A percentile compares a stretch with the other conserved stretches of the same genome.
phyloP scores from a whole-genome alignment of 2,888 invertebrate genomes.

The Eristalinus sepulchralis region DNA sequence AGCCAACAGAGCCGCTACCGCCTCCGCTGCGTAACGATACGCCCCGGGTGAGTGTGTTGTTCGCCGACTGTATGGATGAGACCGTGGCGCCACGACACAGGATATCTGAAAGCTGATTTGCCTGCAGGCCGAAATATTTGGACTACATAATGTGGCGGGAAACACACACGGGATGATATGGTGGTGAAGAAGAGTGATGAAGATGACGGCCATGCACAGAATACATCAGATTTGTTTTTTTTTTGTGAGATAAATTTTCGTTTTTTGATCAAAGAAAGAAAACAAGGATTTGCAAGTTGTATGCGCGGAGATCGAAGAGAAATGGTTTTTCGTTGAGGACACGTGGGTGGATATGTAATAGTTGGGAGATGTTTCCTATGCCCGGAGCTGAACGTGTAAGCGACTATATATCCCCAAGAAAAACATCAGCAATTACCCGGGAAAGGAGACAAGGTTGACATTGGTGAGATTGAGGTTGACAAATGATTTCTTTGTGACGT shows the following conservation, averaged over 20 bases:
- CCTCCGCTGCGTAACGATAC: conserved; percentile 78
- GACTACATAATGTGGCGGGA: conserved; percentile 75
- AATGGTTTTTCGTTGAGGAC: not conserved
- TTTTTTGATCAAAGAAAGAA: not conserved
- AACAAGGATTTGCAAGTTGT: conserved; percentile 2
- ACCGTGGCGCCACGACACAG: conserved; percentile 81
- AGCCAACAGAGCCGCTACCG: conserved; percentile 68
- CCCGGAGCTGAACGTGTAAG: too few species aligned
- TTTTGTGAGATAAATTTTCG: not conserved
- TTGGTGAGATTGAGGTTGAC: too few species aligned
- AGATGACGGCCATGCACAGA: conserved; percentile 58
- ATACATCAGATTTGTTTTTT: conserved; percentile 16
- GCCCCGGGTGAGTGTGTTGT: conserved; percentile 80
- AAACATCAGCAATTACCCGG: not conserved
- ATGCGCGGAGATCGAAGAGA: not conserved
- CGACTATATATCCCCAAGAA: not conserved
- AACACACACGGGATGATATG: conserved; percentile 53
- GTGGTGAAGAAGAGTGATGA: conserved; percentile 40
- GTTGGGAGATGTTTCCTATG: not conserved
- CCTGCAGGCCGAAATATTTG: conserved; percentile 81
- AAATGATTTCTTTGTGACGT: too few species aligned
- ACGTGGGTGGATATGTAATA: not conserved
- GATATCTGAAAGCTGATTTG: conserved; percentile 81
- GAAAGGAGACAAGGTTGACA: too few species aligned
- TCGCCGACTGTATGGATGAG: conserved; percentile 81